These are phyloP conservation scores for Campoletis sonorensis DNA, from an alignment of 1,140 invertebrate genomes.

Conservation along the genomic window DNA sequence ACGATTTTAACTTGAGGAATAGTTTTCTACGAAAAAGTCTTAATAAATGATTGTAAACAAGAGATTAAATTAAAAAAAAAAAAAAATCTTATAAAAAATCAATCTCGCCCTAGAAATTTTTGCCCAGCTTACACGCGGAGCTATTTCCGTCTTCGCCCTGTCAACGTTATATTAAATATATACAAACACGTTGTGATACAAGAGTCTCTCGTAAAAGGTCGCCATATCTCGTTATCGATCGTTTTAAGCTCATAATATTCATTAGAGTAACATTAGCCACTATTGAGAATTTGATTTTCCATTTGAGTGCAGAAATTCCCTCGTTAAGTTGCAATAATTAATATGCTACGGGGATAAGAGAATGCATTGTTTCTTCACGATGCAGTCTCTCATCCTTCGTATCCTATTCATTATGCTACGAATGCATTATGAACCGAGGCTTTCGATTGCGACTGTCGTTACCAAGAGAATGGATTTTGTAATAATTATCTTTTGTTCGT, in stretches of 20 bases:
- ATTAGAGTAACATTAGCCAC: background rate
- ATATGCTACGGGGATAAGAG: no score
- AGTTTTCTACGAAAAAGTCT: background rate
- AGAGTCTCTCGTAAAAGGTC: constrained; percentile 6
- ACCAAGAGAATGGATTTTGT: background rate
- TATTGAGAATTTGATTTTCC: constrained; percentile 7
- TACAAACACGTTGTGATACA: constrained; percentile 5
- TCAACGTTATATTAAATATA: constrained; percentile 18
- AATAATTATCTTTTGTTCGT: no score
- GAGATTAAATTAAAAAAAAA: background rate
- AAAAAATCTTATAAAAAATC: background rate
- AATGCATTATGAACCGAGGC: no score
- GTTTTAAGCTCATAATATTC: background rate
- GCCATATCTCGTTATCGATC: constrained; percentile 22
- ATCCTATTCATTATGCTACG: no score
- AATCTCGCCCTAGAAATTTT: background rate
- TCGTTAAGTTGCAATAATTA: no score
- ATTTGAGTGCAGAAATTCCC: background rate
- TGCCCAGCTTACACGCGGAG: background rate
- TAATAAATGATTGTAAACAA: background rate
- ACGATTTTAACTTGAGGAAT: background rate
- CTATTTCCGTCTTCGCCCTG: constrained; percentile 15
- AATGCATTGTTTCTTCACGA: no score
- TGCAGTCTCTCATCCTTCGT: no score
- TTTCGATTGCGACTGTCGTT: no score